Conservation (phyloP, 2,797 vertebrate genomes). For the Pipistrellus pygmaeus region DNA sequence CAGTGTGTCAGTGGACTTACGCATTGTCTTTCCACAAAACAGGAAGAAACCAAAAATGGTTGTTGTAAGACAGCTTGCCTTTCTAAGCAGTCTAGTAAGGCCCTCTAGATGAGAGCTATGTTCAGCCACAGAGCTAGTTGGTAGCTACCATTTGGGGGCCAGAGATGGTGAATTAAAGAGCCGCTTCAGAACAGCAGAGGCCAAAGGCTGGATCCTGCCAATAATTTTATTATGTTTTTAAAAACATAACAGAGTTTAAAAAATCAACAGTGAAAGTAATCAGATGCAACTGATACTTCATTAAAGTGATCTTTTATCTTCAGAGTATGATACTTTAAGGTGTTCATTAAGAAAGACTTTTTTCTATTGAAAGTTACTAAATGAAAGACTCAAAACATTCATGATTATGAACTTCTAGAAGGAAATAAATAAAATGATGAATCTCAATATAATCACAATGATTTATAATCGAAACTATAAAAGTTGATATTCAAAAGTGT, state of each 20-base stretch:
- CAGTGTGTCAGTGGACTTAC: background rate
- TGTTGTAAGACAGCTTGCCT: background rate
- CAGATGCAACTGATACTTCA: background rate
- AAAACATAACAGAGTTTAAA: background rate
- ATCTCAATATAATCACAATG: background rate
- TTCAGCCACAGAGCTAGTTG: background rate
- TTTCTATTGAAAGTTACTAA: slow-evolving; percentile 54
- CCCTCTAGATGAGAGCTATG: background rate
- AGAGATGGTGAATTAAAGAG: background rate
- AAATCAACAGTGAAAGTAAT: slow-evolving; percentile 1
- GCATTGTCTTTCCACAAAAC: background rate
- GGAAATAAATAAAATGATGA: slow-evolving; percentile 60
- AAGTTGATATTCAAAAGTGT: slow-evolving; percentile 23
- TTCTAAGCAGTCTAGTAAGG: background rate
- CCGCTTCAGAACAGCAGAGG: background rate
- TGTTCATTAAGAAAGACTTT: background rate
- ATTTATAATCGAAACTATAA: slow-evolving; percentile 55
- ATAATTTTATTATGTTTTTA: slow-evolving; percentile 11
- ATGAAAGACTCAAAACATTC: slow-evolving; percentile 8
- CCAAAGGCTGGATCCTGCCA: background rate
- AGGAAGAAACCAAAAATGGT: background rate
- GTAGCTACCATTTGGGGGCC: background rate
- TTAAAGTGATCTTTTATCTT: slow-evolving; percentile 15
- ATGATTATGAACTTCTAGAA: slow-evolving; percentile 52
- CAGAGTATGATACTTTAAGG: slow-evolving; percentile 23